Base-by-base conservation (phyloP, 2,888 invertebrate species). In the Pecten maximus region DNA sequence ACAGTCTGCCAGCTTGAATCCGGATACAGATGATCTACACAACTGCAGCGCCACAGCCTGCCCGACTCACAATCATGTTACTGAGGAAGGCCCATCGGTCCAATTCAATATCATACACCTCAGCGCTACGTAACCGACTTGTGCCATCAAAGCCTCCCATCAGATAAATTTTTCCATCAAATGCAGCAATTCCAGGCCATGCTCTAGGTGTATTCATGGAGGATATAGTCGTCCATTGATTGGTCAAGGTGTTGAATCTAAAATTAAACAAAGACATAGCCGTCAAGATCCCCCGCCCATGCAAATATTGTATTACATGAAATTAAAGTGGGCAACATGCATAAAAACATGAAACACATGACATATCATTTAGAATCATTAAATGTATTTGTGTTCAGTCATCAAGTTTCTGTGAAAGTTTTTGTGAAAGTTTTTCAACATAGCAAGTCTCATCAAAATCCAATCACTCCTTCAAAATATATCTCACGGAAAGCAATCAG, bases 91-190 rank as follows among this genome's bases (percentile, higher is more conserved):
- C 97, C 99, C 99, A 99, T 44, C 97, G 97, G 96, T 98, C 98
- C 1, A 97, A 97, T 93, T 98, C 98, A 0, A 98, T 98, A 96
- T 98, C 98, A 96, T 98, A 99, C 39, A 98, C 98, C 97, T 99
- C 99, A 2, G 98, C 99, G 91, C 98, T 98, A 97, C 98, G 98
- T 39, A 99, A 97, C 89, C 99, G 99, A 95, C 98, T 97, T 16
- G 98, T 98, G n/a, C 99, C 99, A 97, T 99, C 99, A 97, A 99
- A 99, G 0, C 99, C 99, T 54, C 99, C 98, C 86, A 99, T 94
- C 8, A 96, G 93, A 91, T 95, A 96, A 28, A 96, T 95, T 74
- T 94, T 94, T 40, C 94, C 95, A 93, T 96, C 96, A 90, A 96
- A 95, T 40, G 96, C 94, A 4, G 96, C 95, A 10, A 95, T 95